Percentiles rank a stretch among this genome's conserved stretches.
Evolutionary conservation across 2,888 invertebrate species (phyloP).

Genomic region (Drosophila phalerata): DNA sequence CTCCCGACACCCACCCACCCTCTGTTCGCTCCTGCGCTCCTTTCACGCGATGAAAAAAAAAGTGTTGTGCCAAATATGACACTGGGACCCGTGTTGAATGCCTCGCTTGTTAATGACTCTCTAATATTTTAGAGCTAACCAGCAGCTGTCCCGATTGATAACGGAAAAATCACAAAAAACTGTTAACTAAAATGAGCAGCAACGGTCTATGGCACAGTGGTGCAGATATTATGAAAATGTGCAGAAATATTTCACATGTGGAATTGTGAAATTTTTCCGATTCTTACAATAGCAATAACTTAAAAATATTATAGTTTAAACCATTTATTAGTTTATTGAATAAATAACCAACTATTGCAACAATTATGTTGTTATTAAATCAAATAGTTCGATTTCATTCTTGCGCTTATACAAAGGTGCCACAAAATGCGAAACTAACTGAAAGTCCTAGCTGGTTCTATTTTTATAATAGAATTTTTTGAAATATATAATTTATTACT

Average conservation of each 20-base stretch:
- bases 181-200: constrained; percentile 2
- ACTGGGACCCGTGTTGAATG: constrained; percentile 33
- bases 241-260: not conserved
- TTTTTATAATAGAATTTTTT: no score
- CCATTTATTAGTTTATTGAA: no score
- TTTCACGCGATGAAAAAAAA: constrained; percentile 20
- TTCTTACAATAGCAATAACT: not conserved
- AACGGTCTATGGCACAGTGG: constrained; percentile 24
- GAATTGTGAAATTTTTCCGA: not conserved
- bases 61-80: constrained; percentile 39
- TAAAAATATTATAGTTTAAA: no score
- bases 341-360: no score
- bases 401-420: no score
- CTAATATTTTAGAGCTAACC: constrained; percentile 66
- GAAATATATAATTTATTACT: no score
- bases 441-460: no score
- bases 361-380: no score
- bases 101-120: constrained; percentile 62
- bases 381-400: no score
- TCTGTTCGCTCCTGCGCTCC: not conserved
- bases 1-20: not conserved
- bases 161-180: constrained; percentile 39
- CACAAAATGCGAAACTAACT: no score
- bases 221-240: not conserved
- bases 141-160: constrained; percentile 71